A percentile compares a stretch with the other conserved stretches of the same genome.
Evolutionary conservation across 2,797 vertebrate genomes (phyloP).

Genomic region (Alfaro cultratus): DNA sequence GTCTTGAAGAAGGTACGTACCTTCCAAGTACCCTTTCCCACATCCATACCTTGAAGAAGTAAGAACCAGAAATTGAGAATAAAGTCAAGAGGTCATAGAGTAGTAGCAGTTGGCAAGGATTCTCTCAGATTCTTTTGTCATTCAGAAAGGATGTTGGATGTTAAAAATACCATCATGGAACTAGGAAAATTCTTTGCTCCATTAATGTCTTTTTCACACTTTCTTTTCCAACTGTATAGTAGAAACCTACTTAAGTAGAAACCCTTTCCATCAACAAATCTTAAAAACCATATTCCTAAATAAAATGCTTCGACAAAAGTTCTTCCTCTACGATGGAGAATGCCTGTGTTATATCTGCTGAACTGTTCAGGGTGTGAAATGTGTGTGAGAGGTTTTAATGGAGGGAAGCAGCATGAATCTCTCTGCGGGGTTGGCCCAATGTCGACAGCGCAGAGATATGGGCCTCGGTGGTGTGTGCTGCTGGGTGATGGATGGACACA

Average conservation of each 20-base stretch:
- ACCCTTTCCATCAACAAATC: background rate
- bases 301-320: slow-evolving; percentile 17
- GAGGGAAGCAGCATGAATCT: slow-evolving; percentile 62
- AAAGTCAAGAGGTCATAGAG: slow-evolving; percentile 18
- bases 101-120: slow-evolving; percentile 6
- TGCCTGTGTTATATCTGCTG: slow-evolving; percentile 10
- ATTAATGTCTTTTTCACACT: slow-evolving; percentile 6
- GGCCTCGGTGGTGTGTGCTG: slow-evolving; percentile 33
- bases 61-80: slow-evolving; percentile 34
- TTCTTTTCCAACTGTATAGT: slow-evolving; percentile 31
- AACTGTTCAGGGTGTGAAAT: slow-evolving; percentile 29
- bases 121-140: slow-evolving; percentile 5
- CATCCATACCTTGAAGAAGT: slow-evolving; percentile 30
- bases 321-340: slow-evolving; percentile 12
- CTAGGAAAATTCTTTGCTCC: slow-evolving; percentile 1
- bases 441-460: slow-evolving; percentile 54
- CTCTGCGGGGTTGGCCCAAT: slow-evolving; percentile 58
- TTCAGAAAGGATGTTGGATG: slow-evolving; percentile 12
- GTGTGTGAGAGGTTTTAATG: slow-evolving; percentile 56
- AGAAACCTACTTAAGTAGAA: background rate
- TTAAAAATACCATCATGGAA: slow-evolving; percentile 31
- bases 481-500: slow-evolving; percentile 77
- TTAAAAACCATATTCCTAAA: slow-evolving; percentile 10
- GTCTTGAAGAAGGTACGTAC: slow-evolving; percentile 29
- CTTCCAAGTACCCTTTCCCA: slow-evolving; percentile 12